A percentile compares a stretch with the other conserved stretches of the same genome.
phyloP scores from a whole-genome alignment of 2,888 invertebrate species.

The Amiota communis region DNA sequence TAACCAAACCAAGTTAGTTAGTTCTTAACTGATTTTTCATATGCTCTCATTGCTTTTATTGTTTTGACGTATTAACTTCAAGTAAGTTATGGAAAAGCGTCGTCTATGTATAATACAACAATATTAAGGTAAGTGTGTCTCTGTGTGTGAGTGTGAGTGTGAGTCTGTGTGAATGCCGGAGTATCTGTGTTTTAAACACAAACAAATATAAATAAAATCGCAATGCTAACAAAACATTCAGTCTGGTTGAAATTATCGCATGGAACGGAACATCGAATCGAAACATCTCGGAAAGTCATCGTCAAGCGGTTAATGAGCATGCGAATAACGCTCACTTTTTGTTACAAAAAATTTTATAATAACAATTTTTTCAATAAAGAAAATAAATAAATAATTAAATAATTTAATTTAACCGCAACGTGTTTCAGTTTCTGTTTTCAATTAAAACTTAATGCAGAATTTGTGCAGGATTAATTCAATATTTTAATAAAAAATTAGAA shows the following conservation, averaged over 20 bases:
- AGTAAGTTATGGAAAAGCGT: background rate
- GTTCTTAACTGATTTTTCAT: constrained; percentile 22
- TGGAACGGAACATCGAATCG: constrained; percentile 33
- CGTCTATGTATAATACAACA: no score
- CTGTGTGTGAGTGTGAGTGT: background rate
- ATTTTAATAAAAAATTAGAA: no score
- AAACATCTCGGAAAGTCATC: constrained; percentile 31
- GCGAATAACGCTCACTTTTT: constrained; percentile 27
- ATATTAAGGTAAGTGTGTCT: background rate
- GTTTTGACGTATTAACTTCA: background rate
- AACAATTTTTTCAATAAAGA: no score
- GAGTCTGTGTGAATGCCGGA: background rate
- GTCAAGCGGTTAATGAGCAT: constrained; percentile 30
- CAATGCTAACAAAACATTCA: constrained; percentile 61
- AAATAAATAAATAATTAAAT: no score
- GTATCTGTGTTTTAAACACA: constrained; percentile 15
- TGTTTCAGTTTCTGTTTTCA: no score
- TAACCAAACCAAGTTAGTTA: background rate
- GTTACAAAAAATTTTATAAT: background rate
- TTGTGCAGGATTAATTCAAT: no score
- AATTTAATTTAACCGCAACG: no score
- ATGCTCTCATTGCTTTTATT: background rate
- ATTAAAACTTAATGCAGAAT: no score
- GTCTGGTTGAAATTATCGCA: constrained; percentile 61
- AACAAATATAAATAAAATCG: constrained; percentile 61